Percentiles rank a stretch among this genome's conserved stretches.
phyloP scores from a whole-genome alignment of 2,113 vertebrate species.

The Brienomyrus brachyistius region DNA sequence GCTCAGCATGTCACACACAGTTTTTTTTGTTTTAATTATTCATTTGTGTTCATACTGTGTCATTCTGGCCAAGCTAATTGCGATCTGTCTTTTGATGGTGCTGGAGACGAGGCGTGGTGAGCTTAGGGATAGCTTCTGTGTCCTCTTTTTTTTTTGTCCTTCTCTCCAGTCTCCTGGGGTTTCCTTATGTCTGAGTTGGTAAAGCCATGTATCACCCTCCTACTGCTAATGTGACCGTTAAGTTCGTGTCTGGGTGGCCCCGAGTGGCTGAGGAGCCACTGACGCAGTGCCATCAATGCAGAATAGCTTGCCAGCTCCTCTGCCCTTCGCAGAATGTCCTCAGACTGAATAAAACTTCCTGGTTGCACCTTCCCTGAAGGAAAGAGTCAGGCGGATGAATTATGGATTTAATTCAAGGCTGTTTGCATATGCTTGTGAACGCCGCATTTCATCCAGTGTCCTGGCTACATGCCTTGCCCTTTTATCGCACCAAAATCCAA shows the following conservation, averaged over 20 bases:
- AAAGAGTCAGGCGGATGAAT: neutral
- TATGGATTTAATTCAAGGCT: slow-evolving; percentile 4
- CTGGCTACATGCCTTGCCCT: neutral
- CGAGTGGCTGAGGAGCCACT: neutral
- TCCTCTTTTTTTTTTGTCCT: neutral
- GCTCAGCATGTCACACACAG: neutral
- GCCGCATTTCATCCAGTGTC: neutral
- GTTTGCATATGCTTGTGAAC: neutral
- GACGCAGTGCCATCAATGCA: neutral
- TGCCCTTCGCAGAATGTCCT: neutral
- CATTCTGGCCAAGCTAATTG: neutral
- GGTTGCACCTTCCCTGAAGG: neutral
- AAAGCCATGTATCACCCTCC: neutral
- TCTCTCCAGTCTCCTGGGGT: neutral
- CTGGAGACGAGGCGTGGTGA: neutral
- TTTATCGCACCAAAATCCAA: neutral
- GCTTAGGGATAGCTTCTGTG: neutral
- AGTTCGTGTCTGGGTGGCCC: neutral
- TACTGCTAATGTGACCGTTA: neutral
- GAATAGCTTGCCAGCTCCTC: neutral
- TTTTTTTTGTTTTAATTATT: neutral
- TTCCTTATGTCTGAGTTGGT: neutral
- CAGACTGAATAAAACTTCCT: neutral
- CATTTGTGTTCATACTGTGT: neutral
- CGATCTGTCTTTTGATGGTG: neutral